phyloP scores from a whole-genome alignment of 2,797 vertebrate genomes.

The Alectoris magna region DNA sequence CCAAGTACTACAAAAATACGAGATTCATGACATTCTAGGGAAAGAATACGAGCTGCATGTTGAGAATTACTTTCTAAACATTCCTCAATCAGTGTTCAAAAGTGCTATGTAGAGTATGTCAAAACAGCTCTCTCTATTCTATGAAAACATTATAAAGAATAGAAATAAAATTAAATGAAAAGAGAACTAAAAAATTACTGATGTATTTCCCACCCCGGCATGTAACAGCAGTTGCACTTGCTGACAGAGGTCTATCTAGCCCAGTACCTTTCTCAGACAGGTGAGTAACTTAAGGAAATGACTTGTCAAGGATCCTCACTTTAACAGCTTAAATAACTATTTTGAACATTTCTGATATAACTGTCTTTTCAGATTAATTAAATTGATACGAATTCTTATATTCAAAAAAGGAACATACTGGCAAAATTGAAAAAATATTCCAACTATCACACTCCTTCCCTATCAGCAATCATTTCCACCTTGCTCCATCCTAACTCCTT shows the following conservation, averaged over 20 bases:
- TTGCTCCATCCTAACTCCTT: neutral
- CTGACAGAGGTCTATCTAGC: neutral
- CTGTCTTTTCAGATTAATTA: constrained; percentile 11
- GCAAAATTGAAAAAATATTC: neutral
- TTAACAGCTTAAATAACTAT: neutral
- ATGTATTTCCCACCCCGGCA: neutral
- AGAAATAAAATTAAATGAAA: neutral
- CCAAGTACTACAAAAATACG: neutral
- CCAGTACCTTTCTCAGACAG: neutral
- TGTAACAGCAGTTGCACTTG: neutral
- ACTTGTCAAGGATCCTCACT: neutral
- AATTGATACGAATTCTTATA: neutral
- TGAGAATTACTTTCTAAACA: neutral
- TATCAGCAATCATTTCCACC: neutral
- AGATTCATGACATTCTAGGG: neutral
- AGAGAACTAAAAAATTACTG: neutral
- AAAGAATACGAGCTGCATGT: neutral
- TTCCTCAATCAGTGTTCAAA: neutral
- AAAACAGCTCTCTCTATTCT: neutral
- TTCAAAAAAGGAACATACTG: neutral
- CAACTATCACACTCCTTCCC: neutral
- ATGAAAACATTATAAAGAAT: neutral
- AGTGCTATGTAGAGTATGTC: neutral
- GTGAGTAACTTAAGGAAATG: neutral
- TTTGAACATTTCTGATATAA: neutral